Evolutionary conservation across 2,113 vertebrate genomes (phyloP).

Genomic region (Scortum barcoo): DNA sequence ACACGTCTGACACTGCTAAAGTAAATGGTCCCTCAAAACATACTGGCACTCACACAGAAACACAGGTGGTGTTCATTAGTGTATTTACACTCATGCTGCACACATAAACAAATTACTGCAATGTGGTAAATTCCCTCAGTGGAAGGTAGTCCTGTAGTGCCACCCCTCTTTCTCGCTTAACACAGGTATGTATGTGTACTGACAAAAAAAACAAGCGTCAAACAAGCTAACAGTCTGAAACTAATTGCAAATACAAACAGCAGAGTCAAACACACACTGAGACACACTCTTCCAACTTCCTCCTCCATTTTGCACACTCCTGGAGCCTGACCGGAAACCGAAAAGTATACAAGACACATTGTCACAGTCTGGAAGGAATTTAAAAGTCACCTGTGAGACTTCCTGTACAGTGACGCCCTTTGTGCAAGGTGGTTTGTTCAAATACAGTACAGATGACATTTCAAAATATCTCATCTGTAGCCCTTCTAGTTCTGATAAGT

Average conservation of each 20-base stretch:
- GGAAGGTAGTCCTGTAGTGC: neutral
- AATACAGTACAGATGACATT: neutral
- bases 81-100: neutral
- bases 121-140: neutral
- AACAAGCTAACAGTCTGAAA: slow-evolving; percentile 2
- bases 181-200: neutral
- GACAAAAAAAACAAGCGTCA: too few species aligned
- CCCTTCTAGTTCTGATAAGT: neutral
- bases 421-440: neutral
- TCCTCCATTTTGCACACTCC: slow-evolving; percentile 1
- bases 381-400: neutral
- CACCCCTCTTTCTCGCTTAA: neutral
- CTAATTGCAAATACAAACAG: slow-evolving; percentile 2
- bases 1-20: neutral
- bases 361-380: neutral
- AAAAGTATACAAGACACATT: neutral
- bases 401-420: neutral
- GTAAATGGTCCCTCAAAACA: slow-evolving; percentile 4
- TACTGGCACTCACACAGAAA: neutral
- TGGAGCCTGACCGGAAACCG: neutral
- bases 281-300: slow-evolving; percentile 10
- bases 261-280: neutral
- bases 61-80: neutral
- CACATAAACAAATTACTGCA: neutral
- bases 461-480: too few species aligned